Evolutionary conservation across 2,113 vertebrate genomes (phyloP).

Genomic region (Oncorhynchus nerka): DNA sequence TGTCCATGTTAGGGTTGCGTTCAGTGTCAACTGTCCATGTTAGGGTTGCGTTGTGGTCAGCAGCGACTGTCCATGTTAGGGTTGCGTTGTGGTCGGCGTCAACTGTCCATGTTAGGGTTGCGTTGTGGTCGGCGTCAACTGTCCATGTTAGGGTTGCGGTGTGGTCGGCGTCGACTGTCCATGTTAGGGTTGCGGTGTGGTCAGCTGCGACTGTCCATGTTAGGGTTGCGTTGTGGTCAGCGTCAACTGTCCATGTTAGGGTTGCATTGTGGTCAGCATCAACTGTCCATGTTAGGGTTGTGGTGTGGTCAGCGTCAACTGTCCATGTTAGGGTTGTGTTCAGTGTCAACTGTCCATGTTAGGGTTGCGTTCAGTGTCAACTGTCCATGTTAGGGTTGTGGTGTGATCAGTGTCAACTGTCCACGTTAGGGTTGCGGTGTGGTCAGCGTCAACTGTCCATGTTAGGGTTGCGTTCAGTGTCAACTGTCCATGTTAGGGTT

Average conservation of each 20-base stretch:
- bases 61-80: constrained; percentile 75
- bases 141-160: not conserved
- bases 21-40: constrained; percentile 80
- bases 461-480: constrained; percentile 65
- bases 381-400: constrained; percentile 66
- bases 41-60: constrained; percentile 61
- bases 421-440: constrained; percentile 43
- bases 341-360: constrained; percentile 71
- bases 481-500: constrained; percentile 71
- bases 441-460: too few species aligned
- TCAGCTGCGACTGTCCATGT: not conserved
- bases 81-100: constrained; percentile 70
- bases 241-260: constrained; percentile 39
- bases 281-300: not conserved
- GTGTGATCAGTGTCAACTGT: constrained; percentile 78
- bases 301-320: constrained; percentile 77
- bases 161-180: too few species aligned
- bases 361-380: constrained; percentile 73
- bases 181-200: not conserved
- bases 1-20: constrained; percentile 62
- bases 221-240: not conserved
- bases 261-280: not conserved
- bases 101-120: constrained; percentile 68
- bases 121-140: too few species aligned
- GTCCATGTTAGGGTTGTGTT: constrained; percentile 58